phyloP scores from a whole-genome alignment of 64 coral and sea anemone genomes.

The Montipora foliosa region DNA sequence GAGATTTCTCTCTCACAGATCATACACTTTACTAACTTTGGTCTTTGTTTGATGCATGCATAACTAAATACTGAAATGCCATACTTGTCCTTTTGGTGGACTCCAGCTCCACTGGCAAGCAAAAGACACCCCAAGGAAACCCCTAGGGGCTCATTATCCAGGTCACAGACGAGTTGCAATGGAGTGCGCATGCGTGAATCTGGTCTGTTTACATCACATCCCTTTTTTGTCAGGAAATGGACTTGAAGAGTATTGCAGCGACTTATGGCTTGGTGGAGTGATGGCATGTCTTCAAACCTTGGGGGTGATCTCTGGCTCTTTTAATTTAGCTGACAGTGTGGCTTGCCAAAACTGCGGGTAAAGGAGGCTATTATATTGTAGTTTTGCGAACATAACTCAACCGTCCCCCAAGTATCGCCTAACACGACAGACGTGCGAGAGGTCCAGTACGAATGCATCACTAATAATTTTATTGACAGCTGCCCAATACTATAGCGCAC shows the following conservation, averaged over 20 bases:
- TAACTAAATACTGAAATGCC: conserved; percentile 54
- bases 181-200: conserved; percentile 59
- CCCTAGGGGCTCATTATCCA: conserved; percentile 27
- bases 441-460: not conserved
- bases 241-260: conserved; percentile 41
- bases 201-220: conserved; percentile 52
- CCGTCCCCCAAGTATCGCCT: too few species aligned
- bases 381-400: too few species aligned
- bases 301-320: not conserved
- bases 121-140: conserved; percentile 37
- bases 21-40: conserved; percentile 26
- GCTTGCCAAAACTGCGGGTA: not conserved
- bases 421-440: not conserved
- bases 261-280: conserved; percentile 56
- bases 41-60: conserved; percentile 30
- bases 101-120: conserved; percentile 24
- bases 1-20: conserved; percentile 44
- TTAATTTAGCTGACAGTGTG: not conserved
- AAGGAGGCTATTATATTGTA: not conserved
- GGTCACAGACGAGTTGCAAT: conserved; percentile 46
- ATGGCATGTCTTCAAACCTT: not conserved
- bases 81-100: not conserved
- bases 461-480: too few species aligned
- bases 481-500: too few species aligned
- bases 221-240: conserved; percentile 21